Base-by-base conservation (phyloP, 2,797 vertebrate species). In the Smutsia temminckii region DNA sequence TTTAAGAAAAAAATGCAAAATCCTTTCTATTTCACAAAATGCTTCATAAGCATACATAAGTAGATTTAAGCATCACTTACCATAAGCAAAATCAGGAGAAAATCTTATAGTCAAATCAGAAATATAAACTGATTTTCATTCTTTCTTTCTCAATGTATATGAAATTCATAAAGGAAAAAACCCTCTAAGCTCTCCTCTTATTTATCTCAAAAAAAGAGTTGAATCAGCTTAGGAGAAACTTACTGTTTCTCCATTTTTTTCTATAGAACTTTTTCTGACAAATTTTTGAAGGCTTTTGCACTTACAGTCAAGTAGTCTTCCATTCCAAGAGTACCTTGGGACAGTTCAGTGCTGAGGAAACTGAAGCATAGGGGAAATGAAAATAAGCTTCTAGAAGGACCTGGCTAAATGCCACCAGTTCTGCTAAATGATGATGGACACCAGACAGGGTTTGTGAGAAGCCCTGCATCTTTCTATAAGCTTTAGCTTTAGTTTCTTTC, bases 61-160 rank as follows among this genome's bases (percentile, higher is more conserved):
- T 80, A 20, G 57, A 88, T 93, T 74, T 92, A 42, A 88, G 74
- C 51, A 92, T 53, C 29, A 95, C 27, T 80, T 87, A 25, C 29
- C 16, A 68, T 10, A 64, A 53, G 69, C 11, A 85, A 93, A 94
- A 90, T 92, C 2, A 84, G 74, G 29, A 84, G n/a, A 87, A 84
- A 23, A 86, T 79, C 13, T 89, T 71, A 59, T 4, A 84, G 16
- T 49, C 14, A 46, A 93, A 84, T 94, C 27, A 66, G 21, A 96
- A 92, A 71, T 74, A 75, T 16, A 87, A 93, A 94, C 64, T 59
- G 9, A 72, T 78, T 83, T 91, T 75, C 16, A 66, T 23, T 87
- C 32, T 88, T 37, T 64, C 21, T 42, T 16, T 49, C 21, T 86
- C 13, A 13, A 32, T 80, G 12, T 59, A 5, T 91, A 75, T 72